phyloP scores from a whole-genome alignment of 2,888 invertebrate species.

The Lasioglossum lativentre region DNA sequence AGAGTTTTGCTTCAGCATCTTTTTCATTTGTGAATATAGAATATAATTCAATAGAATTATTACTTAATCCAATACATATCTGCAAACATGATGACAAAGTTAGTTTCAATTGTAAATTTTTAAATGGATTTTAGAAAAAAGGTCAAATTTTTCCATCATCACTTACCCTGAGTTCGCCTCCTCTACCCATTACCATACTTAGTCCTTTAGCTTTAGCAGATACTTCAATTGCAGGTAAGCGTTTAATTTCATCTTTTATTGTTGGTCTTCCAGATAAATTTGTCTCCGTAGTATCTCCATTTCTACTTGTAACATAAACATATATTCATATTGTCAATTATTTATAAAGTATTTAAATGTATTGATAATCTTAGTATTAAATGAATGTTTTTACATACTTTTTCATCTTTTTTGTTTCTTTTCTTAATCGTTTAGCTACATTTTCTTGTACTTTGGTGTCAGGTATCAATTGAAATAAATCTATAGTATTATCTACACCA shows the following conservation, averaged over 20 bases:
- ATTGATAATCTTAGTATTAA: not conserved
- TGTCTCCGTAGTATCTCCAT: conserved; percentile 71
- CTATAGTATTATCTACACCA: conserved; percentile 92
- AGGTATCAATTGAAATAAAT: conserved; percentile 92
- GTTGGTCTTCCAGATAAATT: conserved; percentile 82
- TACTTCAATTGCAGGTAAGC: conserved; percentile 89
- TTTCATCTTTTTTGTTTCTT: conserved; percentile 87
- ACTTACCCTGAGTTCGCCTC: conserved; percentile 88
- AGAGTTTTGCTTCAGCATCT: conserved; percentile 86
- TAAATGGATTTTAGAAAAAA: conserved; percentile 10
- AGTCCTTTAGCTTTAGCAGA: conserved; percentile 89
- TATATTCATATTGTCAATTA: not conserved
- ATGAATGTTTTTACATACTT: conserved; percentile 58
- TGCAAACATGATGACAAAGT: conserved; percentile 59
- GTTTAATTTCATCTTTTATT: conserved; percentile 90
- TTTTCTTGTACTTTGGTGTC: conserved; percentile 90
- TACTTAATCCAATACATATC: conserved; percentile 88
- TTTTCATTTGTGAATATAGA: conserved; percentile 86
- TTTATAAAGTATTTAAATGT: conserved; percentile 6
- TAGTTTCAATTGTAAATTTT: not conserved
- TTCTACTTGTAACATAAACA: conserved; percentile 51
- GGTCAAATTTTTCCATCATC: conserved; percentile 16
- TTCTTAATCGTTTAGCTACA: conserved; percentile 91
- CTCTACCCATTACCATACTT: conserved; percentile 89
- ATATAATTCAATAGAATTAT: conserved; percentile 92